Conservation (phyloP, 2,797 vertebrate species). For the Saxicola maurus region DNA sequence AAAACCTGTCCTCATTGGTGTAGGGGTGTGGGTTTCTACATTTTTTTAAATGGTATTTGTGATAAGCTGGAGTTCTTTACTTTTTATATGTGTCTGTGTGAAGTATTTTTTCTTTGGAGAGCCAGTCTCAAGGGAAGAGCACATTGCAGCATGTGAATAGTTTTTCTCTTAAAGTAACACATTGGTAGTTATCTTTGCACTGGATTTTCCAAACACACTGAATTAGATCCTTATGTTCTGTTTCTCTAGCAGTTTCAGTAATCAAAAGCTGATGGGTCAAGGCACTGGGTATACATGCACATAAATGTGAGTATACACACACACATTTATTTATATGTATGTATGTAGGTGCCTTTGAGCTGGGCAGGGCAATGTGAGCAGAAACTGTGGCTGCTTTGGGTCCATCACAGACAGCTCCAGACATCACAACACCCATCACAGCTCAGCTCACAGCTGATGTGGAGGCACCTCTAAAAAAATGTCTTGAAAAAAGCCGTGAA, state of each 20-base stretch:
- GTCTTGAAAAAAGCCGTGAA: neutral
- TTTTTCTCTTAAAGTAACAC: neutral
- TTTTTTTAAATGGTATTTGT: neutral
- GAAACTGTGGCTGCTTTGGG: fast-evolving
- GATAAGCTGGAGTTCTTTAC: neutral
- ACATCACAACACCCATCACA: fast-evolving
- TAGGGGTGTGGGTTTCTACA: neutral
- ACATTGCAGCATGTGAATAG: fast-evolving
- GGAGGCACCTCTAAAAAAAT: neutral
- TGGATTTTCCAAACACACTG: neutral
- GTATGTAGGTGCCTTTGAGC: fast-evolving
- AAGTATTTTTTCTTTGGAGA: neutral
- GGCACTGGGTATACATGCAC: too few relatives aligned
- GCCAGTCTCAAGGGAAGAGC: neutral
- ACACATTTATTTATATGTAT: too few relatives aligned
- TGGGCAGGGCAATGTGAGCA: neutral
- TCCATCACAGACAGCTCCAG: fast-evolving
- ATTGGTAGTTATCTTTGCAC: neutral
- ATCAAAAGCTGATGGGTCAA: neutral
- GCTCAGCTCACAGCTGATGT: neutral
- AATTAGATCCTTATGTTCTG: neutral
- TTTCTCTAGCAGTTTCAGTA: neutral
- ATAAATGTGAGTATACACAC: too few relatives aligned
- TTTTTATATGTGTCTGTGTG: neutral
- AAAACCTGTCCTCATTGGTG: neutral